phyloP scores from a whole-genome alignment of 1,140 invertebrate genomes.

The Leptonema lineaticorne region DNA sequence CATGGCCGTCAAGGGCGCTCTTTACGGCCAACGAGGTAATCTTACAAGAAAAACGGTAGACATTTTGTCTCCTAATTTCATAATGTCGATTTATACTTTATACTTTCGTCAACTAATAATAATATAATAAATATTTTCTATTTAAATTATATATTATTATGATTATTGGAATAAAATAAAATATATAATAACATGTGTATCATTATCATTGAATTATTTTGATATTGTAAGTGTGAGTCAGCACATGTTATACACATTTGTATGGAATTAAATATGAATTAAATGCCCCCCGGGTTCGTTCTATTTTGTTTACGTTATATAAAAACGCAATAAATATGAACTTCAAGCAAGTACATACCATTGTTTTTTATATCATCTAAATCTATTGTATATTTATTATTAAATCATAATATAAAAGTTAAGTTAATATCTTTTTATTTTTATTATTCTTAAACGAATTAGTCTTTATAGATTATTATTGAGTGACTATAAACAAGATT shows the following conservation, averaged over 20 bases:
- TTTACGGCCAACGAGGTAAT: neutral
- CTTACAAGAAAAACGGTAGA: neutral
- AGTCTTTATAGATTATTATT: no score
- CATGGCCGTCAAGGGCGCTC: neutral
- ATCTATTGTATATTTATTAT: neutral
- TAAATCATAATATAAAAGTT: neutral
- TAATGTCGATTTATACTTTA: neutral
- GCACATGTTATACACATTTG: neutral
- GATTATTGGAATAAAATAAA: no score
- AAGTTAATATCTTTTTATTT: no score
- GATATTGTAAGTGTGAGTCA: slow-evolving; percentile 14
- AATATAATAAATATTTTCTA: neutral
- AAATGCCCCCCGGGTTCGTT: slow-evolving; percentile 8
- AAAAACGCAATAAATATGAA: neutral
- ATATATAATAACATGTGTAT: no score
- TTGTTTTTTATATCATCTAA: slow-evolving; percentile 2
- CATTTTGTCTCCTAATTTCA: neutral
- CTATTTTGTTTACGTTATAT: neutral
- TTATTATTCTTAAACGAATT: no score
- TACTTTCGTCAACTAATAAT: neutral
- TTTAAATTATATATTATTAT: neutral
- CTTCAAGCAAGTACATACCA: slow-evolving; percentile 18
- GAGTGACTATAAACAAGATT: no score
- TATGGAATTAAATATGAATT: slow-evolving; percentile 6
- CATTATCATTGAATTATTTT: no score